phyloP scores from a whole-genome alignment of 2,797 vertebrate species.

The Tachyglossus aculeatus region DNA sequence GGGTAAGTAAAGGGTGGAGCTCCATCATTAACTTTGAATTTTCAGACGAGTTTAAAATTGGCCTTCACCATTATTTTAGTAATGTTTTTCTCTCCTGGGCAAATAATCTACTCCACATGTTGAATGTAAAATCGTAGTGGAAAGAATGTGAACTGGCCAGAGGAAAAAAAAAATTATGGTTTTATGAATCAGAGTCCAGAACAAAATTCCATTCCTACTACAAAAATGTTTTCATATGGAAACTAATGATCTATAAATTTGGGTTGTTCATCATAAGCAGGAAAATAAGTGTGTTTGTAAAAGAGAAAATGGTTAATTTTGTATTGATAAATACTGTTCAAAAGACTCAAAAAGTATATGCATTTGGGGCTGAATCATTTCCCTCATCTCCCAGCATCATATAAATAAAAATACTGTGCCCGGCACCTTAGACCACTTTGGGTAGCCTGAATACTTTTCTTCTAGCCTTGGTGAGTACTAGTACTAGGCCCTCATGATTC shows the following conservation, averaged over 20 bases:
- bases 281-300: not conserved
- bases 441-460: too few relatives aligned
- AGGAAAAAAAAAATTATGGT: not conserved
- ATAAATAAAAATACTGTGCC: too few relatives aligned
- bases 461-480: too few relatives aligned
- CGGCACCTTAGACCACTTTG: too few relatives aligned
- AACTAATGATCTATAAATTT: slow-evolving; percentile 15
- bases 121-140: not conserved
- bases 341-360: too few relatives aligned
- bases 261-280: not conserved
- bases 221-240: slow-evolving; percentile 27
- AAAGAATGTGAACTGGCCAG: slow-evolving; percentile 32
- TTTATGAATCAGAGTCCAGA: slow-evolving; percentile 35
- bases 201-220: slow-evolving; percentile 30
- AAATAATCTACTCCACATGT: slow-evolving; percentile 46
- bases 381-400: too few relatives aligned
- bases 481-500: too few relatives aligned
- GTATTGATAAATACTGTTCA: too few relatives aligned
- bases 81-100: slow-evolving; percentile 13
- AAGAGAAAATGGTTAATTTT: slow-evolving; percentile 15
- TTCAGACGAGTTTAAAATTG: slow-evolving; percentile 10
- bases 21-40: slow-evolving; percentile 21
- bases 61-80: slow-evolving; percentile 24
- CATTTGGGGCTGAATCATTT: too few relatives aligned
- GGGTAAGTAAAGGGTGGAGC: slow-evolving; percentile 2